A percentile compares a stretch with the other conserved stretches of the same genome.
Evolutionary conservation across 2,888 invertebrate species (phyloP).

Genomic region (Dioctria linearis): DNA sequence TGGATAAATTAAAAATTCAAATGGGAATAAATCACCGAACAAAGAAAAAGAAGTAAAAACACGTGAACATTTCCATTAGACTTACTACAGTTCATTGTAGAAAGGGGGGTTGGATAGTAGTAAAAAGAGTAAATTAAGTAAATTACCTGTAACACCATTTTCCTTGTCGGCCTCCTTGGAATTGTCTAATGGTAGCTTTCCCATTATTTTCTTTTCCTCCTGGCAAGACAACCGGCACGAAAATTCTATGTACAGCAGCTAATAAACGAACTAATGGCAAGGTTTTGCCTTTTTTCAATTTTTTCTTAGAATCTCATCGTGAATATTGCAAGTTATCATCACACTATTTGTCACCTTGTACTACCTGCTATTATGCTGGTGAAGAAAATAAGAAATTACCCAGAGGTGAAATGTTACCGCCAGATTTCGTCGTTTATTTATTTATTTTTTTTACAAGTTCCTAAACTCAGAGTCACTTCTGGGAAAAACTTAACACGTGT

Average conservation of each 20-base stretch:
- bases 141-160: conserved; percentile 49
- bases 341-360: conserved; percentile 7
- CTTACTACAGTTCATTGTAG: background rate
- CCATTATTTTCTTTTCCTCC: conserved; percentile 22
- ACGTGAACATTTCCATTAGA: background rate
- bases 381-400: too few relatives aligned
- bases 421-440: too few relatives aligned
- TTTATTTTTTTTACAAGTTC: too few relatives aligned
- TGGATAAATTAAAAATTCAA: conserved; percentile 23
- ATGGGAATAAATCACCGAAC: conserved; percentile 6
- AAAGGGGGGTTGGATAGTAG: background rate
- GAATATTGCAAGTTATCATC: conserved; percentile 9
- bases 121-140: conserved; percentile 27
- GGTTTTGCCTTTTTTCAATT: conserved; percentile 3
- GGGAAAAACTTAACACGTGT: too few relatives aligned
- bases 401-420: too few relatives aligned
- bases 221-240: background rate
- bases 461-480: too few relatives aligned
- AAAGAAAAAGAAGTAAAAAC: conserved; percentile 16
- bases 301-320: conserved; percentile 11
- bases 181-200: conserved; percentile 27
- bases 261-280: background rate
- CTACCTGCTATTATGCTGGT: too few relatives aligned
- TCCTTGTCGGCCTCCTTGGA: conserved; percentile 31
- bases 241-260: background rate